Evolutionary conservation across 2,888 invertebrate species (phyloP).

Genomic region (Penaeus monodon): DNA sequence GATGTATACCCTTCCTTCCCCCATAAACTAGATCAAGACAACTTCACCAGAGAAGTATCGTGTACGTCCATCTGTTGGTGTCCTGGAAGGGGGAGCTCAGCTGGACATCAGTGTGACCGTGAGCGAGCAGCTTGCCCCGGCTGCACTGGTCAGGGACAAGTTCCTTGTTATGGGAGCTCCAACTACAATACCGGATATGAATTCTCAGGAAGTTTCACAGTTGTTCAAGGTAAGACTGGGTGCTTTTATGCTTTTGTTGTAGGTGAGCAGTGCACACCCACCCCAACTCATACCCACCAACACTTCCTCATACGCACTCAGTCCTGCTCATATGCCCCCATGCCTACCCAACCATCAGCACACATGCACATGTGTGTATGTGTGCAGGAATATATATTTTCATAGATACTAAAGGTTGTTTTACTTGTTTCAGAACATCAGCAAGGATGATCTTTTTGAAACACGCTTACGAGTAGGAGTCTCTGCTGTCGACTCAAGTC

Average conservation of each 20-base stretch:
- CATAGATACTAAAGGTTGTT: too few species aligned
- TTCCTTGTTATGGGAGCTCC: conserved; percentile 89
- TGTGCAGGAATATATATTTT: too few species aligned
- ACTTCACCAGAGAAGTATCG: conserved; percentile 95
- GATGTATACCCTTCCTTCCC: not conserved
- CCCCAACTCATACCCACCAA: too few species aligned
- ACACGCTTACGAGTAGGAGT: conserved; percentile 41
- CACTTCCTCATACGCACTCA: too few species aligned
- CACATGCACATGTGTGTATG: too few species aligned
- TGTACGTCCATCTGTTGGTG: conserved; percentile 89
- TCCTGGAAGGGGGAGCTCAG: conserved; percentile 77
- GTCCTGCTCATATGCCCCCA: too few species aligned
- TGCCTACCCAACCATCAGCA: too few species aligned
- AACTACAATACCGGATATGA: conserved; percentile 74
- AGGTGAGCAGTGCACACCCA: too few species aligned
- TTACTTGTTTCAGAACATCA: conserved; percentile 17
- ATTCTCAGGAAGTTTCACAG: conserved; percentile 77
- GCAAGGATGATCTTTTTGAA: conserved; percentile 47
- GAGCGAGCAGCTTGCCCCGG: conserved; percentile 77
- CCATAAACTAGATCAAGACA: conserved; percentile 84
- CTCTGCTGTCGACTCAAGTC: conserved; percentile 17
- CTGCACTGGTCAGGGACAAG: conserved; percentile 81
- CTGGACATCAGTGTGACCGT: conserved; percentile 79
- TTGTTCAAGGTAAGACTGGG: conserved; percentile 78
- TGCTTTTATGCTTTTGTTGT: not conserved